Percentiles rank a stretch among this genome's conserved stretches.
phyloP scores from a whole-genome alignment of 2,888 invertebrate genomes.

The Drosophila dives region DNA sequence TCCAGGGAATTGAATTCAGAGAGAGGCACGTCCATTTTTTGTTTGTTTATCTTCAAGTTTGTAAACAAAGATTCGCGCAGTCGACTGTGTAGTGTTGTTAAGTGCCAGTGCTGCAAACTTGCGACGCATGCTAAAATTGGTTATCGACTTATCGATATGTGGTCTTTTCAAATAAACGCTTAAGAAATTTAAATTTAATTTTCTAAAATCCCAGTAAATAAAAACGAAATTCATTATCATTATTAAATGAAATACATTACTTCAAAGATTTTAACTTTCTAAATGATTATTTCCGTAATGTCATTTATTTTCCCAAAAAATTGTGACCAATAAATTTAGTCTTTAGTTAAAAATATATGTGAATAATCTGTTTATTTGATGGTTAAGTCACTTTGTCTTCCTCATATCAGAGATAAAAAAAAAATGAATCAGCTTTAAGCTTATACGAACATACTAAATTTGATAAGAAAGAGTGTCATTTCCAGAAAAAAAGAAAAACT shows the following conservation, averaged over 20 bases:
- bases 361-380: not conserved
- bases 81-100: slow-evolving; percentile 6
- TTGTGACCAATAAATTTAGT: not conserved
- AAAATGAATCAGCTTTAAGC: slow-evolving; percentile 15
- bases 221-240: not conserved
- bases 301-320: not conserved
- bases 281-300: not conserved
- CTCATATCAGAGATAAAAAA: slow-evolving; percentile 24
- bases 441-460: not conserved
- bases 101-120: not conserved
- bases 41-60: not conserved
- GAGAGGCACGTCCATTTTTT: slow-evolving; percentile 44
- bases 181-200: not conserved
- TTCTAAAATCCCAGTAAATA: not conserved
- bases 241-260: not conserved
- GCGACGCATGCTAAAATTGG: not conserved
- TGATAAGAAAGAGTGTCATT: slow-evolving; percentile 16
- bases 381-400: slow-evolving; percentile 10
- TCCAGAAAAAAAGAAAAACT: not conserved
- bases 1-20: slow-evolving; percentile 40
- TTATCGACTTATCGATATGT: slow-evolving; percentile 41
- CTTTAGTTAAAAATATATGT: not conserved
- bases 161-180: not conserved
- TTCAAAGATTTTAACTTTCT: not conserved
- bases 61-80: slow-evolving; percentile 40